Conservation (phyloP, 1,140 invertebrate species). For the Nebria ingens region DNA sequence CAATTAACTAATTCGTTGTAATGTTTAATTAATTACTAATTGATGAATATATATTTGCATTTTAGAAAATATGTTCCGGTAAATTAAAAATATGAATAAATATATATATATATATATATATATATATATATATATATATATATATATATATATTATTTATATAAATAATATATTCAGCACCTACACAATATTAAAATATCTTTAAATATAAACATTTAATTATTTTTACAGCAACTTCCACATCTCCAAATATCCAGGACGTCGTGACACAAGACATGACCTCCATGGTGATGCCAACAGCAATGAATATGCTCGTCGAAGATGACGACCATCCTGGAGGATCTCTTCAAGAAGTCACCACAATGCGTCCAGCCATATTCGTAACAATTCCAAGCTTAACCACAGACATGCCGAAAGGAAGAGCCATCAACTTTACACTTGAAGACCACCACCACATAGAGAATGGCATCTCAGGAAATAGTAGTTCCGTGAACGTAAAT, state of each 20-base stretch:
- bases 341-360: background rate
- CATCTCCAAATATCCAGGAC: constrained; percentile 6
- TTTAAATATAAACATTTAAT: too few relatives aligned
- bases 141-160: background rate
- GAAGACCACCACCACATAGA: constrained; percentile 17
- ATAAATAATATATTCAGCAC: too few relatives aligned
- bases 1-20: background rate
- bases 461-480: constrained; percentile 18
- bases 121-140: background rate
- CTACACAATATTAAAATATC: too few relatives aligned
- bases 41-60: background rate
- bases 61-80: background rate
- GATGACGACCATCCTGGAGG: constrained; percentile 2
- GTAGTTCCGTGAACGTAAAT: background rate
- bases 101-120: background rate
- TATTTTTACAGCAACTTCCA: background rate
- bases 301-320: constrained; percentile 16
- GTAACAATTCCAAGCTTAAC: background rate
- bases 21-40: constrained; percentile 2
- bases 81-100: too few relatives aligned
- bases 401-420: constrained; percentile 25
- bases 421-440: constrained; percentile 27
- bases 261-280: constrained; percentile 10
- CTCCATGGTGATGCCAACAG: background rate
- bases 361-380: background rate